These are phyloP conservation scores for Sarcophaga peregrina DNA, from an alignment of 1,140 invertebrate genomes.

Conservation along the genomic window DNA sequence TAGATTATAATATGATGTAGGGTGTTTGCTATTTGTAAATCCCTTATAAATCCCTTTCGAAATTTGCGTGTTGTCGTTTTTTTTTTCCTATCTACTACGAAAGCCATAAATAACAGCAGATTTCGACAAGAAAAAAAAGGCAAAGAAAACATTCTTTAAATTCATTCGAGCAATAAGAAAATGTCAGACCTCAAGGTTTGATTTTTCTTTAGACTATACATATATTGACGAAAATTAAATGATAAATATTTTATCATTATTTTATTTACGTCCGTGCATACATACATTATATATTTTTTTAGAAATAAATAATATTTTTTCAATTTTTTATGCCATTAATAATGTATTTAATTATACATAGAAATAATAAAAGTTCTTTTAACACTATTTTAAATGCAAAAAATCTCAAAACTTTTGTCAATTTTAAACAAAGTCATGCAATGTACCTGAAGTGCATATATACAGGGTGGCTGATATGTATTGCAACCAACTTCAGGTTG, in stretches of 20 bases:
- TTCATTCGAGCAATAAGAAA: slow-evolving; percentile 31
- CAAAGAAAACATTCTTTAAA: slow-evolving; percentile 26
- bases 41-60: slow-evolving; percentile 65
- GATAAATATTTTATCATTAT: neutral
- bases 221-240: neutral
- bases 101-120: slow-evolving; percentile 11
- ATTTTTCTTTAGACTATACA: neutral
- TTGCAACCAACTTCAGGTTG: too few relatives aligned
- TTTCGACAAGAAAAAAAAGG: neutral
- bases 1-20: neutral
- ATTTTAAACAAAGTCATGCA: too few relatives aligned
- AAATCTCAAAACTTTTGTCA: neutral
- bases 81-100: neutral
- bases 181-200: slow-evolving; percentile 34
- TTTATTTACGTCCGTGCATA: too few relatives aligned
- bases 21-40: neutral
- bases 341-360: neutral
- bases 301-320: neutral
- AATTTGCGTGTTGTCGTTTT: neutral
- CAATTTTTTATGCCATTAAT: neutral
- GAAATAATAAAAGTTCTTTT: slow-evolving; percentile 22
- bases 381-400: slow-evolving; percentile 19
- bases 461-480: too few relatives aligned
- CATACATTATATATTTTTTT: neutral
- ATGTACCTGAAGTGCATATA: too few relatives aligned